Conservation (phyloP, 2,888 invertebrate genomes). For the Vandiemenella viatica region DNA sequence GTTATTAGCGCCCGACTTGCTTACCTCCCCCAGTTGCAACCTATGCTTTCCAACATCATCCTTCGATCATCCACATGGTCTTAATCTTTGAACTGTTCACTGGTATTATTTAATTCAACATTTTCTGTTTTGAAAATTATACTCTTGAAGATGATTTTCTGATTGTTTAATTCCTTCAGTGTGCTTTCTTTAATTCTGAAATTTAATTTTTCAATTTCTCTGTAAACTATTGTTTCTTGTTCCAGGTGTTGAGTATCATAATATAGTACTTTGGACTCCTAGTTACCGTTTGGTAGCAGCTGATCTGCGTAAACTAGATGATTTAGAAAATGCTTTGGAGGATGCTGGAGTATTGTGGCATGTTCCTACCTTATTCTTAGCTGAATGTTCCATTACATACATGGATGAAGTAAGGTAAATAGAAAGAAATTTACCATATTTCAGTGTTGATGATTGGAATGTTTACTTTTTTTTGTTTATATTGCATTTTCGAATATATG, state of each 20-base stretch:
- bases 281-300: slow-evolving; percentile 26
- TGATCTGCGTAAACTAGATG: slow-evolving; percentile 24
- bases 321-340: slow-evolving; percentile 20
- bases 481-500: not conserved
- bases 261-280: slow-evolving; percentile 16
- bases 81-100: too few species aligned
- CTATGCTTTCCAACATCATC: too few species aligned
- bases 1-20: too few species aligned
- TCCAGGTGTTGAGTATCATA: not conserved
- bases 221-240: not conserved
- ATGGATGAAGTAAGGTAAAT: slow-evolving; percentile 24
- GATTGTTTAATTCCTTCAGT: not conserved
- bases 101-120: too few species aligned
- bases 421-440: not conserved
- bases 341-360: slow-evolving; percentile 22
- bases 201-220: not conserved
- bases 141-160: not conserved
- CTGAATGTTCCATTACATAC: slow-evolving; percentile 32
- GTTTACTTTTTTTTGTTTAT: not conserved
- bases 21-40: too few species aligned
- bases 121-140: not conserved
- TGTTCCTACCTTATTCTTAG: slow-evolving; percentile 28
- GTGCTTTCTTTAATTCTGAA: not conserved
- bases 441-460: not conserved
- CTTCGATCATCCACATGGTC: too few species aligned